These are phyloP conservation scores for Saccostrea cuccullata DNA, from an alignment of 1,140 invertebrate genomes.

Conservation along the genomic window DNA sequence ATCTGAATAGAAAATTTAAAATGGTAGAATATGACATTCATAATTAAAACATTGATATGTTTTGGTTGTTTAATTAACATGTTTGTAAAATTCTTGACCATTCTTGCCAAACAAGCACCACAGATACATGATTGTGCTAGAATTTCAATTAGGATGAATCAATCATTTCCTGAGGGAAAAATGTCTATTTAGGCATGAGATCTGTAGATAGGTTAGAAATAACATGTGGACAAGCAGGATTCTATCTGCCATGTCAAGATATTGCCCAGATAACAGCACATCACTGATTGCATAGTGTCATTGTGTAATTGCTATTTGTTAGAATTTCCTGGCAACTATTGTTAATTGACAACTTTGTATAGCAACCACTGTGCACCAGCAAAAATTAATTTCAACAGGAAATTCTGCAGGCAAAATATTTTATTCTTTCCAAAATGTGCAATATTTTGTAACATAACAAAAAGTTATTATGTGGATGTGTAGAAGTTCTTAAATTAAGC, in stretches of 20 bases:
- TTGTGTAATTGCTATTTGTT: constrained; percentile 22
- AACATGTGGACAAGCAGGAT: background rate
- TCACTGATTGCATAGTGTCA: background rate
- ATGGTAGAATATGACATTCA: background rate
- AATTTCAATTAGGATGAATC: background rate
- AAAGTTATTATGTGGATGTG: background rate
- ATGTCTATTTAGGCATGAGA: background rate
- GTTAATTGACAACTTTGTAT: background rate
- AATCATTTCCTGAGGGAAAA: background rate
- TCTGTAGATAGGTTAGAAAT: background rate
- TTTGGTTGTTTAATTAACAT: constrained; percentile 17
- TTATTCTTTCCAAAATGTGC: background rate
- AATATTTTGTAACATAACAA: background rate
- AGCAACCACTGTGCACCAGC: constrained; percentile 7
- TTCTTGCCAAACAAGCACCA: background rate
- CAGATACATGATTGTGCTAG: background rate
- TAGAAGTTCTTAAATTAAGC: background rate
- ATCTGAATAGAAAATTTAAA: constrained; percentile 35
- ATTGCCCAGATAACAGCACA: background rate
- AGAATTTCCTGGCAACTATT: constrained; percentile 19
- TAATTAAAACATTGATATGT: background rate
- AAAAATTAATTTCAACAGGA: background rate
- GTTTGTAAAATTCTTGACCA: background rate
- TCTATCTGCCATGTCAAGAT: constrained; percentile 27
- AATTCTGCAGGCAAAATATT: constrained; percentile 18